Base-by-base conservation (phyloP, 1,140 invertebrate species). In the Teleopsis dalmanni region DNA sequence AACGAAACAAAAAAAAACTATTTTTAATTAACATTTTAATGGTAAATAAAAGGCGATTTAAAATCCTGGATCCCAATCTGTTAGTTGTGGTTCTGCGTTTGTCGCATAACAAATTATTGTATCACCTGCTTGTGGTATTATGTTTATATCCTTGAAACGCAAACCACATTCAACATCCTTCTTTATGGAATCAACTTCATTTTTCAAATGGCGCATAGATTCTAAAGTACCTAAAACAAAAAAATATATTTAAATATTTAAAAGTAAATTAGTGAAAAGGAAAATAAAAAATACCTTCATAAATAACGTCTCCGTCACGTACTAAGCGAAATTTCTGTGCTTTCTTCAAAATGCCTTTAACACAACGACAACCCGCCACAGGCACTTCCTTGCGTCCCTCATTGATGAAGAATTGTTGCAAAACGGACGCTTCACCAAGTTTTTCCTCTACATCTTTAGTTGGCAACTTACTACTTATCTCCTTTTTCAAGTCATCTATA, bases 171-270 rank as follows among this genome's bases (percentile, higher is more conserved):
- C 92, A 16, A 83, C 75, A 61, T 88, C 87, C 40, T 78, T 82
- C 62, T 91, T 90, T 21, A 98, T 84, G 0, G 77, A 76, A 10
- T 84, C 82, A 0, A 94, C 88, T 75, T 96, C 92, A 52, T 84
- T 79, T 70, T 96, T 96, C 7, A 93, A 65, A 72, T 96, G 91
- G 57, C 83, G 82, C 81, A 98, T 84, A 3, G 90, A 91, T 21
- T 73, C 65, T 26, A 93, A 58, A 57, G 75, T 75, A 37, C 90
- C 88, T 88, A 52, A 65, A 71, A 18, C 53, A 55, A 54, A 57
- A 54, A 35, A 52, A 27, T 29, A 35, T 19, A 4, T 46, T 26
- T 19, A 53, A 21, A 9, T n/a, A 38, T n/a, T 14, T 3, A 4
- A 8, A 14, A 14, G 1, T 50, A 18, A 18, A 5, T 13, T 18